Base-by-base conservation (phyloP, 2,888 invertebrate genomes). In the Stenchaetothrips biformis region DNA sequence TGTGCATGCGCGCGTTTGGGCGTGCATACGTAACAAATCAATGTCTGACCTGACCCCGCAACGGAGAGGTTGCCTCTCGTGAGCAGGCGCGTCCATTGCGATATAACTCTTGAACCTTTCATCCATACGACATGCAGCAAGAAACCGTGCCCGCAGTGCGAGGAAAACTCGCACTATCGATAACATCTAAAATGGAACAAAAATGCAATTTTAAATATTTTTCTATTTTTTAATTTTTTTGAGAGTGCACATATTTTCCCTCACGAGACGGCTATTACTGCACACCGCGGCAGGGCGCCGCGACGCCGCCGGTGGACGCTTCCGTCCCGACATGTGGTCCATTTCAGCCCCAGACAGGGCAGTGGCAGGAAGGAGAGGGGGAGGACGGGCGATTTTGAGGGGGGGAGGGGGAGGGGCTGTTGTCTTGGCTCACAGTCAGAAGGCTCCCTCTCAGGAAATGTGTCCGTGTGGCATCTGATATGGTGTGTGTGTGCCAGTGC, bases 391-490 rank as follows among this genome's bases (percentile, higher is more conserved):
- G 18, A 53, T 53, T 53, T 53, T 53, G 6, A 53, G 53, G 53
- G 53, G 53, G 53, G 67, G 67, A 7, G 67, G 21, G 21, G n/a
- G 21, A 18, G 67, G 25, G 67, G 67, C 9, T 11, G 67, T 3
- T 37, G 37, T 37, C 37, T 37, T 37, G 37, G 37, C 37, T 4
- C 37, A n/a, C n/a, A n/a, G n/a, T n/a, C n/a, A 53, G 9, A 25
- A 11, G 67, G 25, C 67, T 74, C 37, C 37, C 67, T 74, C 67
- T 21, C 21, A 25, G 67, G 67, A 74, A 74, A 25, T 74, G 67
- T 74, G 67, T 25, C 67, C 67, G 21, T 7, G 67, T 11, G 67
- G 25, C 67, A 74, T 74, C 67, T 25, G 67, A 74, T 74, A 74
- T 74, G 16, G 53, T 53, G 53, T 13, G 53, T 53, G 53, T 53